A percentile compares a stretch with the other conserved stretches of the same genome.
phyloP scores from a whole-genome alignment of 2,113 vertebrate species.

The Perca fluviatilis region DNA sequence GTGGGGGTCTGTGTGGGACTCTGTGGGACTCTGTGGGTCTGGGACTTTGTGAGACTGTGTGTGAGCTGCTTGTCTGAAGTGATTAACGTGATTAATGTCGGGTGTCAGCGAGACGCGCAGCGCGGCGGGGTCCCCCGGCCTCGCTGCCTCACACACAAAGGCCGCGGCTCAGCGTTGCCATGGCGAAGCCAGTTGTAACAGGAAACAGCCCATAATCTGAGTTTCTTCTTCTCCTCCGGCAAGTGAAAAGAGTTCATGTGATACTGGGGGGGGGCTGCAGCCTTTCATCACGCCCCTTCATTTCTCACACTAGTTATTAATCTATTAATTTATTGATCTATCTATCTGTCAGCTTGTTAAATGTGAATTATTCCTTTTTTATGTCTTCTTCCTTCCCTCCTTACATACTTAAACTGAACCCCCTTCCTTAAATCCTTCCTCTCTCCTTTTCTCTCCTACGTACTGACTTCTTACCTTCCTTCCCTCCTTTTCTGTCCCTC shows the following conservation, averaged over 20 bases:
- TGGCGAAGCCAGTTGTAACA: constrained; percentile 71
- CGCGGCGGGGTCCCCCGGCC: constrained; percentile 61
- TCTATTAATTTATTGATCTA: not conserved
- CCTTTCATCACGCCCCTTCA: not conserved
- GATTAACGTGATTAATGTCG: constrained; percentile 68
- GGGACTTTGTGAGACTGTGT: too few relatives aligned
- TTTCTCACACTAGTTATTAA: not conserved
- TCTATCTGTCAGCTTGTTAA: too few relatives aligned
- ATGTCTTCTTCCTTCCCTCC: too few relatives aligned
- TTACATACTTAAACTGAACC: too few relatives aligned
- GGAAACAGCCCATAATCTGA: constrained; percentile 73
- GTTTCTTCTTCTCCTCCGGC: constrained; percentile 18
- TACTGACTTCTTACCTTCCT: too few relatives aligned
- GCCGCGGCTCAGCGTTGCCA: constrained; percentile 52
- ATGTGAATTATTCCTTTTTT: too few relatives aligned
- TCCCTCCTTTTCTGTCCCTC: too few relatives aligned
- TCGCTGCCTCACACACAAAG: constrained; percentile 56
- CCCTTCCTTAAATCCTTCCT: too few relatives aligned
- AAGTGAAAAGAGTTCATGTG: constrained; percentile 59
- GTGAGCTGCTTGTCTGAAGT: constrained; percentile 42
- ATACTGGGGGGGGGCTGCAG: not conserved
- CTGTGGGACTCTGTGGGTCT: too few relatives aligned
- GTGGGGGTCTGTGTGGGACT: too few relatives aligned
- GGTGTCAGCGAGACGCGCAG: constrained; percentile 70
- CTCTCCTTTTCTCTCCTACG: too few relatives aligned